Evolutionary conservation across 2,888 invertebrate species (phyloP).

Genomic region (Drosophila percnosoma): DNA sequence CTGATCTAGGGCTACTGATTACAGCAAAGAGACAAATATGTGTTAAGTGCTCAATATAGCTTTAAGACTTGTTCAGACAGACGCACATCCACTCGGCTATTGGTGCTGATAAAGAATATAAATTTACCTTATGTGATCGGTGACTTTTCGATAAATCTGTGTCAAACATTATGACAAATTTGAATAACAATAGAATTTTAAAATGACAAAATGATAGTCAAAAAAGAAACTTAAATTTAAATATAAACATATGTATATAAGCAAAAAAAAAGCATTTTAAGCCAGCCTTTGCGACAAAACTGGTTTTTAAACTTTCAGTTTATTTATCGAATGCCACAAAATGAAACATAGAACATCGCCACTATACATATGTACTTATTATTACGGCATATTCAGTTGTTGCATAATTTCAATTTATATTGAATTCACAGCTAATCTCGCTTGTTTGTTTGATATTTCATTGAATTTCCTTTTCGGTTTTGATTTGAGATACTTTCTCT

Average conservation of each 20-base stretch:
- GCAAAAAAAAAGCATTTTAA: too few species aligned
- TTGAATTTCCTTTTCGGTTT: slow-evolving; percentile 17
- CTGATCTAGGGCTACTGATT: too few species aligned
- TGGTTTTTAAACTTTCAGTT: not conserved
- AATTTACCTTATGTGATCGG: too few species aligned
- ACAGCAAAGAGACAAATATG: too few species aligned
- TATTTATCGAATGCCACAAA: not conserved
- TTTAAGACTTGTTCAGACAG: too few species aligned
- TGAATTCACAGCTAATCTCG: slow-evolving; percentile 30
- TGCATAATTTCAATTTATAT: slow-evolving; percentile 19
- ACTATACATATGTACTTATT: not conserved
- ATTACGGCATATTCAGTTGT: slow-evolving; percentile 25
- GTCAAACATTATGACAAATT: too few species aligned
- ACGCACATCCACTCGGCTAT: too few species aligned
- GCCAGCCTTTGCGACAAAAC: not conserved
- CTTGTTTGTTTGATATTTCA: slow-evolving; percentile 1
- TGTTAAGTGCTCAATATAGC: too few species aligned
- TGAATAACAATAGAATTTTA: not conserved
- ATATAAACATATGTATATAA: too few species aligned
- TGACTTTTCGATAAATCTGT: too few species aligned
- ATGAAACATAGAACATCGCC: not conserved
- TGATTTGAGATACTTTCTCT: not conserved
- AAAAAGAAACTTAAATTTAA: not conserved
- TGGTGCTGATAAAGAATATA: too few species aligned
- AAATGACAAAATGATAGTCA: not conserved